Base-by-base conservation (phyloP, 2,113 vertebrate species). In the Polyodon spathula region DNA sequence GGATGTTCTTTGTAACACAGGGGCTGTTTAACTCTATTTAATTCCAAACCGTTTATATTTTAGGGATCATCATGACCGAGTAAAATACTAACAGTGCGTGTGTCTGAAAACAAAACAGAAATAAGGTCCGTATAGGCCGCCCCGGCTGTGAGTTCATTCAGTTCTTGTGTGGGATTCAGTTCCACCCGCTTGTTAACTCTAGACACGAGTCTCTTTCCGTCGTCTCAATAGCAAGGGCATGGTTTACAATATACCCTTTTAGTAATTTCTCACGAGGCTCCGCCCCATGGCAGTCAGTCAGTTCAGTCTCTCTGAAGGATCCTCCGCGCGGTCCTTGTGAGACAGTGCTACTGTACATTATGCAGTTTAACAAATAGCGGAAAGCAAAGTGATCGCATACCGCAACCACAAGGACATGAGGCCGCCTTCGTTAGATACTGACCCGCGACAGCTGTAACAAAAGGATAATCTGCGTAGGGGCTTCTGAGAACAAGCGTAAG, bases 341-440 rank as follows among this genome's bases (percentile, higher is more conserved):
- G 27, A 27, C 27, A 27, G 27, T 27, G 27, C 27, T 27, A 27
- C 27, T 27, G 27, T 7, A 43, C 40, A 40, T 43, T 43, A 15
- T 5, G 15, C 5, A 62, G 51, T 53, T 44, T 9, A 4, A 55
- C 44, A 39, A 51, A 39, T 58, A 62, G 40, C 65, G 56, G 65
- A 48, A 51, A 4, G 46, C 14, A 15, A 8, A 42, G 46, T 6
- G 44, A 51, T 8, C 14, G 27, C 27, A 11, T n/a, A 62, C 54
- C 42, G 64, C 66, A 61, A 59, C 51, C 42, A 40, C 63, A 71
- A 68, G 69, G 71, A 68, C 69, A 65, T 63, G 74, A 59, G 51
- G 39, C n/a, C 40, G 46, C 61, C 40, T 11, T 50, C 59, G 56
- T 39, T 7, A 38, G 8, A 38, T 56, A 43, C 10, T 50, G 40